These are phyloP conservation scores for Osmoderma eremita DNA, from an alignment of 2,888 invertebrate genomes.

Conservation along the genomic window DNA sequence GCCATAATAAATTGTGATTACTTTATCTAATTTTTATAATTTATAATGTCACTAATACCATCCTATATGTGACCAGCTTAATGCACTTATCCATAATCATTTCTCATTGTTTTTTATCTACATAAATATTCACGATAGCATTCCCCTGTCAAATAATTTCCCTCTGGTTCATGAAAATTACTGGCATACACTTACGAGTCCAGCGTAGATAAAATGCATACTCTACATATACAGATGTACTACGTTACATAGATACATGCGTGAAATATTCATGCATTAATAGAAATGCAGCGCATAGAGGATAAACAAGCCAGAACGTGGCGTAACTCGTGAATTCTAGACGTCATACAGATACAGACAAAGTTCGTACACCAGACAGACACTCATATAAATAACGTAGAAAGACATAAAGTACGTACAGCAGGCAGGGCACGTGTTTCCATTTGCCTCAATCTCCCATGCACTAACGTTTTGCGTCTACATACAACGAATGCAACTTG, in stretches of 20 bases:
- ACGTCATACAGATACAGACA: conserved; percentile 1
- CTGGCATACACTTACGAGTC: not conserved
- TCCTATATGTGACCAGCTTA: not conserved
- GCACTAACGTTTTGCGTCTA: not conserved
- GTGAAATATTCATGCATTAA: conserved; percentile 6
- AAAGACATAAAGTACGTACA: conserved; percentile 7
- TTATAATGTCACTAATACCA: too few species aligned
- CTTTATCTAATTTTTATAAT: too few species aligned
- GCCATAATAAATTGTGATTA: too few species aligned
- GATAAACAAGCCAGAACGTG: conserved; percentile 4
- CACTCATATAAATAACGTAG: not conserved
- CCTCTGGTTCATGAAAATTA: conserved; percentile 5
- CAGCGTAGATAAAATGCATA: conserved; percentile 8
- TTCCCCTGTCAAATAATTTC: conserved; percentile 7
- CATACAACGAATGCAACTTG: not conserved
- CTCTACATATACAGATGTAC: conserved; percentile 1
- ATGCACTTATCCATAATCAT: conserved; percentile 4
- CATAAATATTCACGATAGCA: conserved; percentile 1
- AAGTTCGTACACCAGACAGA: not conserved
- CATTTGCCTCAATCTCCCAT: conserved; percentile 23
- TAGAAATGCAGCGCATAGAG: conserved; percentile 13
- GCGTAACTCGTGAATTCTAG: not conserved
- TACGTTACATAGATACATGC: too few species aligned
- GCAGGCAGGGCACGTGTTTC: conserved; percentile 21
- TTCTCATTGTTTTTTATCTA: not conserved